phyloP scores from a whole-genome alignment of 2,113 vertebrate species.

The Thomomys bottae region DNA sequence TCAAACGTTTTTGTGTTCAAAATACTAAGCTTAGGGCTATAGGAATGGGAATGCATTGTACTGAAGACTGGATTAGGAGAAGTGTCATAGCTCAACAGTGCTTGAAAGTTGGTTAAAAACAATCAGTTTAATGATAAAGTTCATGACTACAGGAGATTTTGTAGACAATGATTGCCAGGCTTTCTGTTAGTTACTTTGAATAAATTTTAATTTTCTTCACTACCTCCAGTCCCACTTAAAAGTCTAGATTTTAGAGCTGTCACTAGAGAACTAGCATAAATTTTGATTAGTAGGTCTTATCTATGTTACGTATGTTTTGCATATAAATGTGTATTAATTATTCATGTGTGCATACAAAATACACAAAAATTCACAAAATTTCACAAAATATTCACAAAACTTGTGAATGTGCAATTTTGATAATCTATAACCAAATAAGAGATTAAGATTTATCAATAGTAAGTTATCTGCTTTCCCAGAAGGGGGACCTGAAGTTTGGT shows the following conservation, averaged over 20 bases:
- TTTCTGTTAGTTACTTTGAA: slow-evolving; percentile 1
- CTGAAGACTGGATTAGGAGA: neutral
- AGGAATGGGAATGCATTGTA: neutral
- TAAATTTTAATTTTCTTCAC: neutral
- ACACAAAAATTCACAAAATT: too few relatives aligned
- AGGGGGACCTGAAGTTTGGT: neutral
- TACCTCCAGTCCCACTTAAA: neutral
- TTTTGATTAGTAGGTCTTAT: slow-evolving; percentile 24
- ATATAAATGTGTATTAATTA: neutral
- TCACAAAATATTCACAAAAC: too few relatives aligned
- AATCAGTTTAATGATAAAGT: neutral
- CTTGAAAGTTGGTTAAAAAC: neutral
- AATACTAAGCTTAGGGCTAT: slow-evolving; percentile 70
- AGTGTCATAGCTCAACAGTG: neutral
- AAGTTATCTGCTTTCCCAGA: neutral
- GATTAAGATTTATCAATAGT: neutral
- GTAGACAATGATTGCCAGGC: neutral
- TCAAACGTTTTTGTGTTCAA: slow-evolving; percentile 74
- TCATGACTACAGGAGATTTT: neutral
- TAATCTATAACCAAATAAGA: neutral
- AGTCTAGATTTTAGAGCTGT: slow-evolving; percentile 45
- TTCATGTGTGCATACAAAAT: neutral
- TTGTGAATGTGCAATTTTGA: neutral
- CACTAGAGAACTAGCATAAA: neutral
- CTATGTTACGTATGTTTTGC: slow-evolving; percentile 1